Evolutionary conservation across 2,113 vertebrate species (phyloP).

Genomic region (Pelobates fuscus): DNA sequence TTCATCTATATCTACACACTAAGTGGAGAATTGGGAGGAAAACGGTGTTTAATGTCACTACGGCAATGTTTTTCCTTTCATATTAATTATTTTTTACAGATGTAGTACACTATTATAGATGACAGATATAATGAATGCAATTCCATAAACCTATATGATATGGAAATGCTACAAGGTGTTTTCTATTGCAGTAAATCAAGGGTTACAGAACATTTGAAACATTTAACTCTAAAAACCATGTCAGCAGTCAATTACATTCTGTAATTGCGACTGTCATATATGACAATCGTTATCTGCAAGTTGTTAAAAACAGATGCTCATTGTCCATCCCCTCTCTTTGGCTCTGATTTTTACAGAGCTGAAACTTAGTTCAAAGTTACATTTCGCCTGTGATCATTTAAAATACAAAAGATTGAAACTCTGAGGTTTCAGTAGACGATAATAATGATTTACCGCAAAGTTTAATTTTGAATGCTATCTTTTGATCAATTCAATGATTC

Average conservation of each 20-base stretch:
- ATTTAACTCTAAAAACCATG: constrained; percentile 27
- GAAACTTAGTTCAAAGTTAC: constrained; percentile 38
- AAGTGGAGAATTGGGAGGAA: too few species aligned
- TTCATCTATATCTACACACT: too few species aligned
- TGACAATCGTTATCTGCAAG: constrained; percentile 17
- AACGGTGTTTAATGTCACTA: too few species aligned
- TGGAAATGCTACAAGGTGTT: neutral
- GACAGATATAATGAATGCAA: too few species aligned
- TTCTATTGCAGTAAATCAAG: constrained; percentile 14
- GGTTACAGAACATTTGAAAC: constrained; percentile 17
- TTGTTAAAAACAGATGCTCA: constrained; percentile 39
- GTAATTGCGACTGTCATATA: constrained; percentile 22
- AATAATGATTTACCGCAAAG: constrained; percentile 6
- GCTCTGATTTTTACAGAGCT: constrained; percentile 23
- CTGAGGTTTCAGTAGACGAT: constrained; percentile 14
- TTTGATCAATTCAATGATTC: constrained; percentile 21
- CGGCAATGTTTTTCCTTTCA: too few species aligned
- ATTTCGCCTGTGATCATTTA: constrained; percentile 31
- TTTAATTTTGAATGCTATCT: constrained; percentile 13
- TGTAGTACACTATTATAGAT: too few species aligned
- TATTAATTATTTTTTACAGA: too few species aligned
- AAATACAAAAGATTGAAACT: constrained; percentile 18
- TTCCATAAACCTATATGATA: too few species aligned
- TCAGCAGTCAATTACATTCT: constrained; percentile 18
- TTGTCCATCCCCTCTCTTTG: constrained; percentile 3